Percentiles rank a stretch among this genome's conserved stretches.
These are phyloP conservation scores for Caenorhabditis drosophilae DNA, from an alignment of 2,888 invertebrate genomes.

Conservation along the genomic window DNA sequence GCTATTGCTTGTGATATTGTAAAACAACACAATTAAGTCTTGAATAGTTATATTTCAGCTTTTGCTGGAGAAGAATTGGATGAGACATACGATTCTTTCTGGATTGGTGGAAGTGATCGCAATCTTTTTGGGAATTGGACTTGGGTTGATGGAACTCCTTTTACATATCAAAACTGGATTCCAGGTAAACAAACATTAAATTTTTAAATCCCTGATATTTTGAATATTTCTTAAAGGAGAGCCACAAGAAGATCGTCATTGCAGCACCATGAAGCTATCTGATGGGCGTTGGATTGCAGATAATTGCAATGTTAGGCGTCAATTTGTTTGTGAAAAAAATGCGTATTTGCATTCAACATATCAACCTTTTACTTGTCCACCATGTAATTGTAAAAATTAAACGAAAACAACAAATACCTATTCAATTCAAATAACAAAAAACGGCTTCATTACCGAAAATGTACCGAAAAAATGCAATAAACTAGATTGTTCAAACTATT, in stretches of 20 bases:
- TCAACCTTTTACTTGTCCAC: slow-evolving; percentile 15
- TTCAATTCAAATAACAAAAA: too few species aligned
- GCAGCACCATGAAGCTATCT: slow-evolving; percentile 13
- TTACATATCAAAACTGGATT: slow-evolving; percentile 19
- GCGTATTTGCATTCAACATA: slow-evolving; percentile 4
- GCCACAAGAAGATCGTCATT: slow-evolving; percentile 19
- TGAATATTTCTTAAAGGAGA: neutral
- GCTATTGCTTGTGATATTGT: neutral
- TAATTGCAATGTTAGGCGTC: slow-evolving; percentile 7
- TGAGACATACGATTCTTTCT: slow-evolving; percentile 25
- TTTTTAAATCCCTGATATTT: too few species aligned
- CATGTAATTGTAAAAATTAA: slow-evolving; percentile 6
- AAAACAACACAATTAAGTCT: too few species aligned
- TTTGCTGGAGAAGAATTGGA: slow-evolving; percentile 19
- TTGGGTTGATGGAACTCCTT: slow-evolving; percentile 14
- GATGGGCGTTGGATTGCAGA: slow-evolving; percentile 21
- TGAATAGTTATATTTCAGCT: slow-evolving; percentile 15
- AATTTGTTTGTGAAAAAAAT: slow-evolving; percentile 21
- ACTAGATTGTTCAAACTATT: too few species aligned
- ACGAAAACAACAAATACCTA: neutral
- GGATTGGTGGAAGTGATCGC: slow-evolving; percentile 22
- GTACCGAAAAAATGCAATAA: too few species aligned
- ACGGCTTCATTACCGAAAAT: too few species aligned
- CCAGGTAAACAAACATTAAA: too few species aligned
- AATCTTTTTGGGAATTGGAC: slow-evolving; percentile 6